These are phyloP conservation scores for Agrochola lota DNA, from an alignment of 2,888 invertebrate genomes.

Conservation along the genomic window DNA sequence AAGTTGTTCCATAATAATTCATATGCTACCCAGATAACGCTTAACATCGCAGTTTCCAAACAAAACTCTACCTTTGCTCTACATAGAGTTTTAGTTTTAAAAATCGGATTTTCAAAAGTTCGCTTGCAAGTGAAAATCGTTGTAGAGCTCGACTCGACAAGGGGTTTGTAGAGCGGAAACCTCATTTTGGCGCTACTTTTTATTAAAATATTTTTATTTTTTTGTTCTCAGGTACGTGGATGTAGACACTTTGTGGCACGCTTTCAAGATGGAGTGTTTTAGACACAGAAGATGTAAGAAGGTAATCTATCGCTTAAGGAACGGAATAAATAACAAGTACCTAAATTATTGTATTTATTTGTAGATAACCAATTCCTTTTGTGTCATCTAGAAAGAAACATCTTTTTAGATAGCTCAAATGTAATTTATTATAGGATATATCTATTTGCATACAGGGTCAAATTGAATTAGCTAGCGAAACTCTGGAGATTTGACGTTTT, in stretches of 20 bases:
- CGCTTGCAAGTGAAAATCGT: slow-evolving; percentile 38
- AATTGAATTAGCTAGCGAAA: too few relatives aligned
- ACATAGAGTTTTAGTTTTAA: slow-evolving; percentile 48
- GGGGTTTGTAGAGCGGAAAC: slow-evolving; percentile 57
- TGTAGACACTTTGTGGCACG: slow-evolving; percentile 17
- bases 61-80: slow-evolving; percentile 36
- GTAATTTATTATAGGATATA: too few relatives aligned
- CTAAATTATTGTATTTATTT: neutral
- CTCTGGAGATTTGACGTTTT: too few relatives aligned
- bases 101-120: slow-evolving; percentile 50
- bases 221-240: slow-evolving; percentile 63
- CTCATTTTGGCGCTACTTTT: slow-evolving; percentile 53
- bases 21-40: slow-evolving; percentile 11
- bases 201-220: slow-evolving; percentile 54
- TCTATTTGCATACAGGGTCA: too few relatives aligned
- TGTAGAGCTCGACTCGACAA: slow-evolving; percentile 38
- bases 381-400: too few relatives aligned
- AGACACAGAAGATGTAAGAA: slow-evolving; percentile 1
- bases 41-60: slow-evolving; percentile 33
- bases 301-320: slow-evolving; percentile 28
- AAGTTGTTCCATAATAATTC: slow-evolving; percentile 4
- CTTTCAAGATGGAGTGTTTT: slow-evolving; percentile 9
- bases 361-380: too few relatives aligned
- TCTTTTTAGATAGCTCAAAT: too few relatives aligned
- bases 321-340: neutral